Conservation (phyloP, 1,140 invertebrate genomes). For the Sipha flava region DNA sequence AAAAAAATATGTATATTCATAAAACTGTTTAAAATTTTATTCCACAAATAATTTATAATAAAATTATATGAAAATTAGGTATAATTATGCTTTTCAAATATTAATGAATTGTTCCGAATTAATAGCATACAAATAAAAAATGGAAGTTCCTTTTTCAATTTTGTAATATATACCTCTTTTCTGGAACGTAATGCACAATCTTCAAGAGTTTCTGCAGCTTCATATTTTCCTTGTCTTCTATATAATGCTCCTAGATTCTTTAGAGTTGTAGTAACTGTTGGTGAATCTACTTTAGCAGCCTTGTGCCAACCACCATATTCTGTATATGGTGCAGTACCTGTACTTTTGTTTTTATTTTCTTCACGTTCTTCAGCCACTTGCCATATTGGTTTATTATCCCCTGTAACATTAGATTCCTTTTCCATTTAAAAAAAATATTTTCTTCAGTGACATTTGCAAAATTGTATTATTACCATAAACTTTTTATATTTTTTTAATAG, state of each 20-base stretch:
- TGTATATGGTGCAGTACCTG: constrained; percentile 81
- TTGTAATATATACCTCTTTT: constrained; percentile 69
- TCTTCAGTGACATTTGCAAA: not conserved
- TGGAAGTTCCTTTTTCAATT: too few relatives aligned
- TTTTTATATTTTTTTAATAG: too few relatives aligned
- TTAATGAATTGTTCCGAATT: too few relatives aligned
- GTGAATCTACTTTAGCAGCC: constrained; percentile 95
- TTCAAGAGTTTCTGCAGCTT: constrained; percentile 96
- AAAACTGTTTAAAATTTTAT: not conserved
- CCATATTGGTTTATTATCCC: constrained; percentile 99
- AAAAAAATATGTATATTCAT: not conserved
- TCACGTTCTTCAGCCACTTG: constrained; percentile 97
- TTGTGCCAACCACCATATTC: constrained; percentile 98
- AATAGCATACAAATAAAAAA: too few relatives aligned
- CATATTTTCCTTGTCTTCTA: constrained; percentile 86
- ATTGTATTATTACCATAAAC: not conserved
- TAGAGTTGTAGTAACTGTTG: constrained; percentile 91
- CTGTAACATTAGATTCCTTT: constrained; percentile 45
- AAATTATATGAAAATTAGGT: too few relatives aligned
- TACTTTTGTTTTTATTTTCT: constrained; percentile 85
- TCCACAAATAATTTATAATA: not conserved
- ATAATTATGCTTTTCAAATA: too few relatives aligned
- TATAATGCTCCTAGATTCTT: constrained; percentile 97
- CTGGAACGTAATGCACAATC: constrained; percentile 90
- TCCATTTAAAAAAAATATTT: constrained; percentile 28